Conservation (phyloP, 2,797 vertebrate genomes). For the Poecilia wingei region DNA sequence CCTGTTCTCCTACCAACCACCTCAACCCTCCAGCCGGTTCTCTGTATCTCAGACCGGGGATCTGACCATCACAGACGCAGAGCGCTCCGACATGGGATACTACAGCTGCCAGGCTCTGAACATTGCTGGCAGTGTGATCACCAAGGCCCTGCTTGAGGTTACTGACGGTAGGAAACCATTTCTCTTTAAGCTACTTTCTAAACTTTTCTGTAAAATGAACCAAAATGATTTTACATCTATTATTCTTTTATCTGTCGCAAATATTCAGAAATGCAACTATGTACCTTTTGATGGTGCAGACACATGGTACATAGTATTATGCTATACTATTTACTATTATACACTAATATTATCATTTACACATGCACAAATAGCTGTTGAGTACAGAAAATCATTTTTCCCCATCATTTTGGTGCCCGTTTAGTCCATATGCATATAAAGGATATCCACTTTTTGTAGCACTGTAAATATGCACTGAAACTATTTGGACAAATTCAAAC, state of each 20-base stretch:
- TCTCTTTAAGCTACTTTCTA: not conserved
- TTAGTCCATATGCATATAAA: too few species aligned
- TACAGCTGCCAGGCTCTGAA: conserved; percentile 99
- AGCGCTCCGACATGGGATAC: conserved; percentile 92
- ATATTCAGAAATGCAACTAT: not conserved
- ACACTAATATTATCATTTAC: too few species aligned
- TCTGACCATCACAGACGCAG: conserved; percentile 93
- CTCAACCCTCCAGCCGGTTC: conserved; percentile 93
- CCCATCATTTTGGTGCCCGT: too few species aligned
- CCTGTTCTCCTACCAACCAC: conserved; percentile 96
- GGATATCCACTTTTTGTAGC: too few species aligned
- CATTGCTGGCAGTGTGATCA: conserved; percentile 98
- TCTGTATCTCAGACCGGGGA: conserved; percentile 97
- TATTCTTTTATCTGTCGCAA: not conserved
- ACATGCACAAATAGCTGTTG: too few species aligned
- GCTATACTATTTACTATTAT: too few species aligned
- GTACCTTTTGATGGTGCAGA: too few species aligned
- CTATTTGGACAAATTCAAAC: not conserved
- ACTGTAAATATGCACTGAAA: not conserved
- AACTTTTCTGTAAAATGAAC: not conserved
- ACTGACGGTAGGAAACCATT: conserved; percentile 88
- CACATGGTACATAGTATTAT: too few species aligned
- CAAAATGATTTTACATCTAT: not conserved
- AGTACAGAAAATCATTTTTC: too few species aligned
- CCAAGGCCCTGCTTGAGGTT: conserved; percentile 97